Conservation (phyloP, 1,140 invertebrate genomes). For the Branchinecta lindahli region DNA sequence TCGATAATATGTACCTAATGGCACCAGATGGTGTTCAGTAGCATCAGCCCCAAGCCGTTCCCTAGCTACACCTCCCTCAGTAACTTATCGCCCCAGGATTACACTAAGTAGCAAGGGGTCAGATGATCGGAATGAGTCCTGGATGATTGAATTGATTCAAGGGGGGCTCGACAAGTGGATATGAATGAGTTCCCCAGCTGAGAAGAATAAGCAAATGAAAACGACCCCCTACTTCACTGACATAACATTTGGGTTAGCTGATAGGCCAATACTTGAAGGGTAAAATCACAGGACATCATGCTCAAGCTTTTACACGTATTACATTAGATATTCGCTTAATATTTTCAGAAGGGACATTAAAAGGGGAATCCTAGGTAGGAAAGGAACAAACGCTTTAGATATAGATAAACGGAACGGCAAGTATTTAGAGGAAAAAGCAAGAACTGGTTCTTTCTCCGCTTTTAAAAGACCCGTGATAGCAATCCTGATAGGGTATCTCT, state of each 20-base stretch:
- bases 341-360: too few species aligned
- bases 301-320: too few species aligned
- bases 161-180: constrained; percentile 5
- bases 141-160: constrained; percentile 6
- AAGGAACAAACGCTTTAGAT: too few species aligned
- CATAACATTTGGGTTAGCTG: constrained; percentile 10
- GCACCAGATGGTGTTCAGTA: background rate
- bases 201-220: background rate
- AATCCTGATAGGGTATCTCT: too few species aligned
- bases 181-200: constrained; percentile 6
- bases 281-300: background rate
- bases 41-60: background rate
- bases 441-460: too few species aligned
- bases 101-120: constrained; percentile 3
- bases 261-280: background rate
- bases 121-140: background rate
- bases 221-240: constrained; percentile 9
- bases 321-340: too few species aligned
- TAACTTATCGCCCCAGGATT: constrained; percentile 10
- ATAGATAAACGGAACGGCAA: too few species aligned
- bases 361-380: too few species aligned
- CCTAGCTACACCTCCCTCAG: constrained; percentile 5
- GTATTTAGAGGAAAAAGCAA: too few species aligned
- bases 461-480: too few species aligned
- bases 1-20: background rate